A percentile compares a stretch with the other conserved stretches of the same genome.
These are phyloP conservation scores for Poeciliopsis gracilis DNA, from an alignment of 2,797 vertebrate species.

Conservation along the genomic window DNA sequence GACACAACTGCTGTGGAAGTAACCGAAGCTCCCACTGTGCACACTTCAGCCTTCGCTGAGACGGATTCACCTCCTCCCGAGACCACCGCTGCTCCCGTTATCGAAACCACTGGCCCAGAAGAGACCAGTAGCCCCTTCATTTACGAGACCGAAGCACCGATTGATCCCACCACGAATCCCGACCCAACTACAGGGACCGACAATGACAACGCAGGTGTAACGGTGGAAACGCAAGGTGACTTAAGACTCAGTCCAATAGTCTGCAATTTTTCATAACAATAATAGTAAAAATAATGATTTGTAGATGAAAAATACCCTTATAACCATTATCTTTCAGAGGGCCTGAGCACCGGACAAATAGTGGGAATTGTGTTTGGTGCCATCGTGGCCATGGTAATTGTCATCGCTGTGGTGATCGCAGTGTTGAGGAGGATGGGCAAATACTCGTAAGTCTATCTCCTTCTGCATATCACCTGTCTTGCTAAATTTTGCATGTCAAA, in stretches of 20 bases:
- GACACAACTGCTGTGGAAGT: background rate
- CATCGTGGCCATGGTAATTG: conserved; percentile 72
- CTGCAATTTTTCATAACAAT: background rate
- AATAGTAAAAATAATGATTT: background rate
- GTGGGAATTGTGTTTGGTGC: conserved; percentile 80
- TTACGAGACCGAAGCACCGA: background rate
- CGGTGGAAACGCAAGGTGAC: background rate
- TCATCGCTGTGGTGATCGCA: conserved; percentile 72
- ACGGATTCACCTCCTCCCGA: background rate
- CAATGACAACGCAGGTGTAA: too few species aligned
- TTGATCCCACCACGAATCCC: background rate
- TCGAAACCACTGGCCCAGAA: background rate
- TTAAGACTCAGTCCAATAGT: background rate
- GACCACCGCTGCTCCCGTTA: background rate
- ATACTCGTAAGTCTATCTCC: conserved; percentile 80
- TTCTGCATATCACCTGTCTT: background rate
- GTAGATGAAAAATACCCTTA: background rate
- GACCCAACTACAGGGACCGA: background rate
- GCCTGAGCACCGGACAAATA: conserved; percentile 72
- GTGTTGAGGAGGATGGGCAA: conserved; percentile 82
- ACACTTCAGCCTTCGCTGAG: background rate
- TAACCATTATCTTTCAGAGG: conserved; percentile 40
- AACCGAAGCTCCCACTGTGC: background rate
- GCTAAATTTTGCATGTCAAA: background rate
- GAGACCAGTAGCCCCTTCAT: background rate